Conservation (phyloP, 2,888 invertebrate species). For the Bimastos eiseni region DNA sequence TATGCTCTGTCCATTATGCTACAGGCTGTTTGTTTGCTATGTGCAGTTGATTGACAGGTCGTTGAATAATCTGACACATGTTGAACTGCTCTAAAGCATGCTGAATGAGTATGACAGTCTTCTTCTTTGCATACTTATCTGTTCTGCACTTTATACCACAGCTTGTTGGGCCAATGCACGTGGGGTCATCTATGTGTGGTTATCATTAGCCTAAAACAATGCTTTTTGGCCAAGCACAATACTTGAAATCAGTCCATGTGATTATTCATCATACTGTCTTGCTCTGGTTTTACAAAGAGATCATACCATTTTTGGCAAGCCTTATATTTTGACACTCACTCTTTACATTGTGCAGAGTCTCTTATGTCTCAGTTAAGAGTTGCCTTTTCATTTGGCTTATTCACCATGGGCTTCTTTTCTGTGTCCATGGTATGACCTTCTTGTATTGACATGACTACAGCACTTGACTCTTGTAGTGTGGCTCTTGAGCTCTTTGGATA, state of each 20-base stretch:
- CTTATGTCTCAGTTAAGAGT: neutral
- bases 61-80: neutral
- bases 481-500: too few relatives aligned
- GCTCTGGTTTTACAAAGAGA: too few relatives aligned
- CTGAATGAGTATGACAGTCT: neutral
- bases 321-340: too few relatives aligned
- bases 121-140: neutral
- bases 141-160: neutral
- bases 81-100: neutral
- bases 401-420: neutral
- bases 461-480: neutral
- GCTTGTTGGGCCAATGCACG: neutral
- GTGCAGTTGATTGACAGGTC: neutral
- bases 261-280: too few relatives aligned
- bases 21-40: neutral
- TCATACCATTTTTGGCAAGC: too few relatives aligned
- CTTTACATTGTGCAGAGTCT: too few relatives aligned
- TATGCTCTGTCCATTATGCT: neutral
- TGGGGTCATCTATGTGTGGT: neutral
- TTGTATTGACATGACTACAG: neutral
- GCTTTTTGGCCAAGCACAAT: neutral
- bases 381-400: neutral
- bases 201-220: neutral
- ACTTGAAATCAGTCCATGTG: neutral
- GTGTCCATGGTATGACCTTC: neutral